Percentiles rank a stretch among this genome's conserved stretches.
phyloP scores from a whole-genome alignment of 2,113 vertebrate genomes.

The Corythornis vintsioides region DNA sequence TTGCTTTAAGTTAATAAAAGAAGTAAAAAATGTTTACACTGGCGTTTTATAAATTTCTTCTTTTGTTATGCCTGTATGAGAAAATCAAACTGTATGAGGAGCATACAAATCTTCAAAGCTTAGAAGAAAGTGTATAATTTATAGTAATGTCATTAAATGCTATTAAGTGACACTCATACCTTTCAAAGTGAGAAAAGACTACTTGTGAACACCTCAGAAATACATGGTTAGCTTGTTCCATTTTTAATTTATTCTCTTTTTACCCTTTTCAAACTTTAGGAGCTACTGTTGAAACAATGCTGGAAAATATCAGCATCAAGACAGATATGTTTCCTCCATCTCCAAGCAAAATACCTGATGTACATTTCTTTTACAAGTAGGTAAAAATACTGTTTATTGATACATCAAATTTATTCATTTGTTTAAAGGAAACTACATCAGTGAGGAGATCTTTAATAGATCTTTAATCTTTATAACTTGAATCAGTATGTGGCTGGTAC shows the following conservation, averaged over 20 bases:
- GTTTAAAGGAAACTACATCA: neutral
- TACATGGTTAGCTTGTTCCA: neutral
- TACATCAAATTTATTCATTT: neutral
- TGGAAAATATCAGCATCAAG: constrained; percentile 81
- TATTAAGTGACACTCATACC: neutral
- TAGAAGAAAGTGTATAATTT: neutral
- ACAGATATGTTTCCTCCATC: constrained; percentile 80
- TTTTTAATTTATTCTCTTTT: neutral
- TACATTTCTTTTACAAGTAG: constrained; percentile 95
- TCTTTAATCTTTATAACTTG: neutral
- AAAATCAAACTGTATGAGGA: neutral
- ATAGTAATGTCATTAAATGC: neutral
- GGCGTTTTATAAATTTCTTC: neutral
- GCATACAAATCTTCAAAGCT: neutral
- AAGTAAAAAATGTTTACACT: neutral
- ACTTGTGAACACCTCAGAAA: neutral
- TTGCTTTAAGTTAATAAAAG: neutral
- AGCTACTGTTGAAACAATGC: constrained; percentile 79
- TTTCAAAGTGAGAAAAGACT: neutral
- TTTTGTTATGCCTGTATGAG: neutral
- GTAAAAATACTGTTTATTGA: constrained; percentile 26
- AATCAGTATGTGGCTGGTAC: neutral
- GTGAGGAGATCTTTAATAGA: neutral
- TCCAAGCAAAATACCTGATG: constrained; percentile 82
- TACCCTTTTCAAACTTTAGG: constrained; percentile 73